These are phyloP conservation scores for Phanerotoma sp. DNA, from an alignment of 2,888 invertebrate species.

Conservation along the genomic window DNA sequence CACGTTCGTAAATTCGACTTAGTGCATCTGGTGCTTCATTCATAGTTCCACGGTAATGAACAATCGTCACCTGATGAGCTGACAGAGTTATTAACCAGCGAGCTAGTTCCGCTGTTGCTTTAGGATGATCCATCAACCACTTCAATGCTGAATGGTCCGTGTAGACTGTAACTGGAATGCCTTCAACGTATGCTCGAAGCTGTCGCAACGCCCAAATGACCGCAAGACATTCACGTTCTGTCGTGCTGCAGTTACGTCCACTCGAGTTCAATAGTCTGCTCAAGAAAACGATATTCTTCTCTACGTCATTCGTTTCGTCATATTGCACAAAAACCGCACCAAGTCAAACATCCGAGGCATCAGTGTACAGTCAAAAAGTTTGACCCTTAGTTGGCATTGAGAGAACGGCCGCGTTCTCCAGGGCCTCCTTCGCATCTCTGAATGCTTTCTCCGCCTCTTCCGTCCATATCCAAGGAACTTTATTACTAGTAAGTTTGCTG, in stretches of 20 bases:
- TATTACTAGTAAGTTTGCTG: background rate
- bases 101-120: conserved; percentile 4
- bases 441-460: background rate
- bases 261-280: background rate
- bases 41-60: conserved; percentile 22
- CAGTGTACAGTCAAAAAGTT: background rate
- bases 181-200: background rate
- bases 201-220: background rate
- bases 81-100: conserved; percentile 27
- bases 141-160: background rate
- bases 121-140: background rate
- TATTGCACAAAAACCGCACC: background rate
- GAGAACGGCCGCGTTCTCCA: background rate
- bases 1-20: too few species aligned
- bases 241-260: background rate
- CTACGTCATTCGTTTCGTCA: background rate
- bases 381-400: background rate
- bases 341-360: background rate
- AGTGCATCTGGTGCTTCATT: conserved; percentile 30
- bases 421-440: background rate
- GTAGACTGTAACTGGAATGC: background rate
- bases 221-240: background rate
- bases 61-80: conserved; percentile 19
- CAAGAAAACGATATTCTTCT: background rate
- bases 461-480: background rate